Evolutionary conservation across 2,113 vertebrate genomes (phyloP), one percentile per base, ranked within the genome.

Genomic region (Grammomys surdaster): DNA sequence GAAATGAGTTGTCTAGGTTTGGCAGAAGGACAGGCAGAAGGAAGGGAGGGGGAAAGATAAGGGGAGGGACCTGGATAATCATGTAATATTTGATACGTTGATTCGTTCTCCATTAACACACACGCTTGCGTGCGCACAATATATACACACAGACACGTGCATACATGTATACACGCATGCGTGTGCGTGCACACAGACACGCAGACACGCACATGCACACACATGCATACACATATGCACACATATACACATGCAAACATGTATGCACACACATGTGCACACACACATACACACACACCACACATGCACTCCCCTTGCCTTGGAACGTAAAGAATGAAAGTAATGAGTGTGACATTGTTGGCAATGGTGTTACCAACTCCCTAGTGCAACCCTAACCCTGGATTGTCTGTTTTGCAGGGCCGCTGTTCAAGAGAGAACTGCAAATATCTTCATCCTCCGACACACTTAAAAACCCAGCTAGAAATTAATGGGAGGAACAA

Each of bases 401-500:
- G 87, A 84, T 33, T n/a, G 48, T 98, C 95, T 82, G 22, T 97
- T 95, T 98, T 97, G 22, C 98, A 99, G 99, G 99, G 99, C 65
- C 99, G 99, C 48, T 99, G 99, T 98, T 99, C 99, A 40, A 99
- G 99, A 98, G 99, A 99, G 98, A 99, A 99, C 98, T 99, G 99
- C 99, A 99, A 99, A 98, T 99, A 99, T 98, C 99, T 99, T 97
- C 99, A 99, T 98, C 99, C 99, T 75, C 99, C 99, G 16, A 99
- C 99, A 91, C 99, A 99, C 98, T 99, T 99, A 97, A 99, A 99
- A 99, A 99, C 99, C 94, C 99, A 99, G 86, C 98, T 99, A 97
- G 99, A 99, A 98, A 99, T 99, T 98, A 99, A 99, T 95, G 99
- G 99, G 93, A 99, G 99, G 73, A 99, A 99, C 98, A 99, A 99